Conservation (phyloP, 2,888 invertebrate genomes). For the Seira ritae region DNA sequence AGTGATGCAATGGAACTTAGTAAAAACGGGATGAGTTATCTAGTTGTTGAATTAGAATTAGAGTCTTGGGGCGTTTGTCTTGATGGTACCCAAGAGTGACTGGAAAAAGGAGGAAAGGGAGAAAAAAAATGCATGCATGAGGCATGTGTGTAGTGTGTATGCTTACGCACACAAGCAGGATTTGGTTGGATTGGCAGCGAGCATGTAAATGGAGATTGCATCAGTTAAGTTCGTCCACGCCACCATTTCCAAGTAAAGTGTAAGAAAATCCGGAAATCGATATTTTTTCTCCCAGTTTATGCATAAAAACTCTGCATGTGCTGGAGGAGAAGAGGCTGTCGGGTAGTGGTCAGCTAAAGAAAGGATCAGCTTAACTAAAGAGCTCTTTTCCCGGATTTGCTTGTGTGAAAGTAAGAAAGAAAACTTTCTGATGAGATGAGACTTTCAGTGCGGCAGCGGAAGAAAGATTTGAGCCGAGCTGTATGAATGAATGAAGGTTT, state of each 20-base stretch:
- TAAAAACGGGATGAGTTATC: slow-evolving; percentile 46
- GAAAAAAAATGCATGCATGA: background rate
- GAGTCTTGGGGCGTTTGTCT: slow-evolving; percentile 62
- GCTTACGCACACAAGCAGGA: slow-evolving; percentile 7
- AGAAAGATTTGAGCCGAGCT: background rate
- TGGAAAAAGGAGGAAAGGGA: slow-evolving; percentile 31
- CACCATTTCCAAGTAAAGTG: slow-evolving; percentile 10
- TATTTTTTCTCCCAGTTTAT: slow-evolving; percentile 53
- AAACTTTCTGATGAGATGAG: background rate
- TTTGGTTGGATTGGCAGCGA: too few relatives aligned
- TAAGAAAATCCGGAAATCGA: slow-evolving; percentile 59
- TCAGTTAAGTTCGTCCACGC: background rate
- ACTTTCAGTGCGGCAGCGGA: too few relatives aligned
- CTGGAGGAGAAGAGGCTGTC: too few relatives aligned
- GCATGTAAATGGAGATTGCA: slow-evolving; percentile 10
- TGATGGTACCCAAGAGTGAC: slow-evolving; percentile 53
- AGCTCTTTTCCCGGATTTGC: slow-evolving; percentile 3
- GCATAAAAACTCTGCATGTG: slow-evolving; percentile 50
- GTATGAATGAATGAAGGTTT: slow-evolving; percentile 13
- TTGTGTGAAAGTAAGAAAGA: background rate
- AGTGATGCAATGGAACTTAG: background rate
- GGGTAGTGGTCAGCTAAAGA: slow-evolving; percentile 33
- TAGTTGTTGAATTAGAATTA: slow-evolving; percentile 59
- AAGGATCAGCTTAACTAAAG: background rate
- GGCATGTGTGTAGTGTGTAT: background rate